These are phyloP conservation scores for Mimas tiliae DNA, from an alignment of 2,888 invertebrate genomes.

Conservation along the genomic window DNA sequence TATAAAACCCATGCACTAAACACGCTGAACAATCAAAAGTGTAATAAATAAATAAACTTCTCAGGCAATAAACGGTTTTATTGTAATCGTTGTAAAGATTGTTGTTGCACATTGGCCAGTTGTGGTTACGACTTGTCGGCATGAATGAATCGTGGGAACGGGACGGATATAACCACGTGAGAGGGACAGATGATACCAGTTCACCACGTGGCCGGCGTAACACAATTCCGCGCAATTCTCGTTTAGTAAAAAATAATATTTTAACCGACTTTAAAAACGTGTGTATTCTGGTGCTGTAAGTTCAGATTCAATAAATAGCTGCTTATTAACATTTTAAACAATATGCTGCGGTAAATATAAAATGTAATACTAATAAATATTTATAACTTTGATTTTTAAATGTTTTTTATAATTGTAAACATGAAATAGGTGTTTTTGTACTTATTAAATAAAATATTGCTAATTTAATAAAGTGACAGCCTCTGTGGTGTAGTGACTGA, in stretches of 20 bases:
- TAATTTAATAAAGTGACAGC: too few species aligned
- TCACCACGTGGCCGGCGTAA: conserved; percentile 78
- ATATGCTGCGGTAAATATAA: not conserved
- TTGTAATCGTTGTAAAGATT: conserved; percentile 77
- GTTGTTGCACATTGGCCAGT: conserved; percentile 74
- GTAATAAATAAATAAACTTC: conserved; percentile 80
- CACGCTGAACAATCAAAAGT: conserved; percentile 73
- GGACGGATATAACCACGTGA: conserved; percentile 58
- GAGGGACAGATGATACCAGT: conserved; percentile 65
- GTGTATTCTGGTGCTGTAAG: not conserved
- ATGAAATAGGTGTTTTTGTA: too few species aligned
- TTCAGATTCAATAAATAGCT: not conserved
- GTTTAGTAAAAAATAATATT: conserved; percentile 41
- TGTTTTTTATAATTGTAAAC: too few species aligned
- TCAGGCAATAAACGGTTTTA: conserved; percentile 81
- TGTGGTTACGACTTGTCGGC: conserved; percentile 74
- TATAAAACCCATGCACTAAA: conserved; percentile 85
- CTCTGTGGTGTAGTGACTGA: too few species aligned
- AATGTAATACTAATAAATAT: not conserved
- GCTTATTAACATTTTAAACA: not conserved
- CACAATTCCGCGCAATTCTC: conserved; percentile 69
- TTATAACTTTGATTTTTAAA: too few species aligned
- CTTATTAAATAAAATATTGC: too few species aligned
- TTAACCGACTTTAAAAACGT: not conserved
- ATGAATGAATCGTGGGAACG: conserved; percentile 78